Base-by-base conservation (phyloP, 2,113 vertebrate species). In the Chiloscyllium plagiosum region DNA sequence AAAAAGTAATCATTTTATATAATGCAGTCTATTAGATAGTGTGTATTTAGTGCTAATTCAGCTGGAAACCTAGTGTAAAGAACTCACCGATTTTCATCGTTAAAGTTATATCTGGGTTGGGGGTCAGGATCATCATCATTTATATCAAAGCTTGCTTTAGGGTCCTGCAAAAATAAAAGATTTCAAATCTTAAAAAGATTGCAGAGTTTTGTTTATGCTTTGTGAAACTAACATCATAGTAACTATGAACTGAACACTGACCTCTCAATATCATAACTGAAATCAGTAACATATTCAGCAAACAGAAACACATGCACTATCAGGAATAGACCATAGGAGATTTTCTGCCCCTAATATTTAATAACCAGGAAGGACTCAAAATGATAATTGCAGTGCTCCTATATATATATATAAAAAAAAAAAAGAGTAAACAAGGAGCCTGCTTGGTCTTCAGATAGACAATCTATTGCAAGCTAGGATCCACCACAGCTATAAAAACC, bases 71-170 rank as follows among this genome's bases (percentile, higher is more conserved):
- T 4, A 65, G 5, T 76, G 56, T n/a, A 65, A 80, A n/a, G 1
- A 3, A 96, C 97, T 97, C 96, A 98, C 98, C 97, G 96, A 96
- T 98, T 98, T 96, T 97, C 97, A 0, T 97, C 95, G 0, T 90
- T 89, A 0, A 96, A 0, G 0, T 96, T 76, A 50, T 98, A 97
- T 7, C 97, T 96, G 6, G 98, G 98, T 95, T 98, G 98, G 15
- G 98, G 98, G 1, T 98, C 97, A 0, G 98, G 97, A 93, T 98
- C 98, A 0, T 98, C 96, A 96, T 97, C 96, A 50, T 98, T 98
- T 96, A 98, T 97, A 95, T 98, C 97, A 0, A 97, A 97, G 96
- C 98, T 98, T 6, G 98, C 98, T 94, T 97, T 66, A 15, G 98
- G 97, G 95, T 98, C 98, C 98, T 98, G 56, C 47, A 96, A 87